A percentile compares a stretch with the other conserved stretches of the same genome.
These are phyloP conservation scores for Sterrhoptilus dennistouni DNA, from an alignment of 2,113 vertebrate species.

Conservation along the genomic window DNA sequence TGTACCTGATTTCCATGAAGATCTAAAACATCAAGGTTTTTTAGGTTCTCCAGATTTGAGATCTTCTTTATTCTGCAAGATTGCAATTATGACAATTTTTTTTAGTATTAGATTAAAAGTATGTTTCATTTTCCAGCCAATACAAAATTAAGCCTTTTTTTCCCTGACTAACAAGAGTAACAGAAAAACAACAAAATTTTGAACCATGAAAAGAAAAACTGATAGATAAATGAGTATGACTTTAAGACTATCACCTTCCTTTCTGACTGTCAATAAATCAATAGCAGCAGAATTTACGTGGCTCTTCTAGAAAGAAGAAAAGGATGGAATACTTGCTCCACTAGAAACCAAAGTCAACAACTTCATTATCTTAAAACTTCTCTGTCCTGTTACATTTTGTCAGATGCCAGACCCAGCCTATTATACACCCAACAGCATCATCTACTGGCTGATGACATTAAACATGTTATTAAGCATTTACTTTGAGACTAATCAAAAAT, in stretches of 20 bases:
- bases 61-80: conserved; percentile 89
- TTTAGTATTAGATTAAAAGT: neutral
- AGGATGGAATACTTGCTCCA: neutral
- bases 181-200: neutral
- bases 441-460: neutral
- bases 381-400: neutral
- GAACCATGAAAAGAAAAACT: neutral
- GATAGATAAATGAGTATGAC: neutral
- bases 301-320: neutral
- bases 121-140: neutral
- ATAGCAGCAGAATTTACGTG: neutral
- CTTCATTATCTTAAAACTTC: neutral
- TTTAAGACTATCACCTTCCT: neutral
- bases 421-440: neutral
- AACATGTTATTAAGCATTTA: neutral
- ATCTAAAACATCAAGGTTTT: conserved; percentile 90
- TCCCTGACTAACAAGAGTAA: neutral
- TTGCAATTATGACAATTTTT: neutral
- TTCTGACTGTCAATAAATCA: neutral
- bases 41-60: conserved; percentile 82
- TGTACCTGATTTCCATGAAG: conserved; percentile 95
- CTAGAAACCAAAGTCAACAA: neutral
- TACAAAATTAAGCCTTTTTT: neutral
- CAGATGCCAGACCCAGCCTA: neutral
- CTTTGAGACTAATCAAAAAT: neutral